These are phyloP conservation scores for Tridacna crocea DNA, from an alignment of 2,888 invertebrate genomes.

Conservation along the genomic window DNA sequence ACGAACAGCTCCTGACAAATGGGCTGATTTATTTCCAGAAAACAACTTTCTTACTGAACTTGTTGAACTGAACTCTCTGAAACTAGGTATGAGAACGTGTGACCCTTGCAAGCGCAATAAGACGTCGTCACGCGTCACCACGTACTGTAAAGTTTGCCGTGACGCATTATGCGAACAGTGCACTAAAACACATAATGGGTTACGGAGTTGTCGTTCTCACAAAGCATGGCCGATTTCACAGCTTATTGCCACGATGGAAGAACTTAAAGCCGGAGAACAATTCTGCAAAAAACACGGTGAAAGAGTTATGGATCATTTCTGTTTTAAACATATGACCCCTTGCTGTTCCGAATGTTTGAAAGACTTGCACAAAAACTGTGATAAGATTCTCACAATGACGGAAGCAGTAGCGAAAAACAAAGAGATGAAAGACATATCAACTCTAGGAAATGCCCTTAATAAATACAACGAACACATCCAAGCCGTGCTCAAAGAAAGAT, in stretches of 20 bases:
- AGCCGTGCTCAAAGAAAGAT: slow-evolving; percentile 53
- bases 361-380: slow-evolving; percentile 65
- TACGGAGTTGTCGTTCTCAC: slow-evolving; percentile 63
- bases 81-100: slow-evolving; percentile 59
- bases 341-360: slow-evolving; percentile 66
- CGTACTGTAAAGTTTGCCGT: slow-evolving; percentile 68
- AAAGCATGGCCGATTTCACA: slow-evolving; percentile 60
- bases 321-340: slow-evolving; percentile 56
- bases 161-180: slow-evolving; percentile 67
- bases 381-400: slow-evolving; percentile 52
- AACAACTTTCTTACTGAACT: slow-evolving; percentile 64
- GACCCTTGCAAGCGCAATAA: slow-evolving; percentile 67
- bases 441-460: slow-evolving; percentile 53
- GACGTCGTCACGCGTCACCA: slow-evolving; percentile 48
- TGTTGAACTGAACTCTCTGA: slow-evolving; percentile 62
- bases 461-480: slow-evolving; percentile 63
- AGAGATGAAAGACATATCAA: slow-evolving; percentile 50
- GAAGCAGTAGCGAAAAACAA: slow-evolving; percentile 61
- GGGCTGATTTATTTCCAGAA: slow-evolving; percentile 66
- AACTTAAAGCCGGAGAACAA: slow-evolving; percentile 64
- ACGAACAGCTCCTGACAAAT: slow-evolving; percentile 54
- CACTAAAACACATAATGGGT: slow-evolving; percentile 64
- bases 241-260: slow-evolving; percentile 60
- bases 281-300: slow-evolving; percentile 59
- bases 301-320: slow-evolving; percentile 61